phyloP scores from a whole-genome alignment of 2,797 vertebrate genomes.

The Acrossocheilus wenchowensis region DNA sequence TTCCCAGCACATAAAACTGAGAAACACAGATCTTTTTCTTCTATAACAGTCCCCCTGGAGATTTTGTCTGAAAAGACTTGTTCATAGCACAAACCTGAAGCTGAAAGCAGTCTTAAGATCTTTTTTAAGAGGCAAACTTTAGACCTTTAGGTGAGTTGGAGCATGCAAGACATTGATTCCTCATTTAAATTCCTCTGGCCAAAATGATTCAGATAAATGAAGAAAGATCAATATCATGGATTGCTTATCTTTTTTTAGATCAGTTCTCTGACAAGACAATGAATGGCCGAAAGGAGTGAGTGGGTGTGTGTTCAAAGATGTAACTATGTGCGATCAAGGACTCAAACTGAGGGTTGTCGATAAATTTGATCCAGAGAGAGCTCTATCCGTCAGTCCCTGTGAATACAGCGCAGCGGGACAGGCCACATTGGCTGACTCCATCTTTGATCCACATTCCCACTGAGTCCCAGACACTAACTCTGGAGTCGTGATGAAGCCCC shows the following conservation, averaged over 20 bases:
- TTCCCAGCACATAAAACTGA: not conserved
- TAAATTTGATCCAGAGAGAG: slow-evolving; percentile 53
- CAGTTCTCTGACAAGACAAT: slow-evolving; percentile 50
- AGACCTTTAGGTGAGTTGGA: slow-evolving; percentile 16
- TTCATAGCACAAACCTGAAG: slow-evolving; percentile 1
- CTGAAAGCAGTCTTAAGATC: slow-evolving; percentile 6
- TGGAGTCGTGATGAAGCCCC: slow-evolving; percentile 50
- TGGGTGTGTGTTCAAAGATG: slow-evolving; percentile 35
- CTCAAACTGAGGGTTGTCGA: slow-evolving; percentile 54
- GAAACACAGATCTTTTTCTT: not conserved
- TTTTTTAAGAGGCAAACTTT: slow-evolving; percentile 15
- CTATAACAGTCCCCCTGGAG: not conserved
- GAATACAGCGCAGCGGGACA: slow-evolving; percentile 49
- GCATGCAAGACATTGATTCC: slow-evolving; percentile 39
- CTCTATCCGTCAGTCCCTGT: slow-evolving; percentile 39
- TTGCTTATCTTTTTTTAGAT: slow-evolving; percentile 44
- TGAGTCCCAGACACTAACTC: slow-evolving; percentile 46
- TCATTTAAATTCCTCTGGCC: slow-evolving; percentile 58
- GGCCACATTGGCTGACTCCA: slow-evolving; percentile 41
- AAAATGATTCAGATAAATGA: slow-evolving; percentile 52
- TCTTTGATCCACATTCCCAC: slow-evolving; percentile 53
- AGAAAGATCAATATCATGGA: slow-evolving; percentile 55
- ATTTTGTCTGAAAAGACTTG: not conserved
- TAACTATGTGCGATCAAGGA: slow-evolving; percentile 48
- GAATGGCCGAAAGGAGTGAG: slow-evolving; percentile 24